Evolutionary conservation across 1,140 invertebrate species (phyloP), one percentile per base, ranked within the genome.

Genomic region (Centruroides vittatus): DNA sequence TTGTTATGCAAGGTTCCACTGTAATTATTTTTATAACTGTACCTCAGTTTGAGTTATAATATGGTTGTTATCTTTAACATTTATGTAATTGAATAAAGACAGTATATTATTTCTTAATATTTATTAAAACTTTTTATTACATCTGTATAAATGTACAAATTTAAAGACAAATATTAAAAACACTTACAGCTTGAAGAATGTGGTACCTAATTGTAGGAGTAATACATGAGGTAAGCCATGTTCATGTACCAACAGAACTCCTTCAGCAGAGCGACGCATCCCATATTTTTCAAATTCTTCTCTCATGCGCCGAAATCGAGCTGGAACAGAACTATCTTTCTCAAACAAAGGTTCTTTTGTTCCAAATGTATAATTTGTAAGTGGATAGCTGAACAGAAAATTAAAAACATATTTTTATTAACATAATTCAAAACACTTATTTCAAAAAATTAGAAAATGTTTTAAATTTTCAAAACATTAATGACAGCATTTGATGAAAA

Each of bases 341-440:
- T 99, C 97, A 78, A 97, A 98, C 55, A 99, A 78, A 9, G 95
- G 89, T 73, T 99, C 96, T 78, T 99, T 99, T 53, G 94, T 98
- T 61, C 95, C 95, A 77, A 99, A 99, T 70, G 94, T 99, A 78
- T 99, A 99, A 78, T 99, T 99, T 69, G 93, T 97, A 65, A 99
- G 76, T 50, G 94, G 95, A 79, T 98, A 96, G 36, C 62, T 69
- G 41, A 5, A 53, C 8, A 62, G 62, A 65, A 65, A 59, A 41
- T 62, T 61, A 53, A 63, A 60, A 62, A 68, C 69, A 54, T 47
- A 49, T 34, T 10, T 6, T 36, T n/a, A 52, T 46, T 53, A 8
- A 36, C 12, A 23, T 41, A 41, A 41, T 0, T 3, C 8, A 41
- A 41, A 23, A 23, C 23, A 23, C 23, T 23, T 23, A 23, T 23